These are phyloP conservation scores for Megaceryle alcyon DNA, from an alignment of 2,797 vertebrate species.

Conservation along the genomic window DNA sequence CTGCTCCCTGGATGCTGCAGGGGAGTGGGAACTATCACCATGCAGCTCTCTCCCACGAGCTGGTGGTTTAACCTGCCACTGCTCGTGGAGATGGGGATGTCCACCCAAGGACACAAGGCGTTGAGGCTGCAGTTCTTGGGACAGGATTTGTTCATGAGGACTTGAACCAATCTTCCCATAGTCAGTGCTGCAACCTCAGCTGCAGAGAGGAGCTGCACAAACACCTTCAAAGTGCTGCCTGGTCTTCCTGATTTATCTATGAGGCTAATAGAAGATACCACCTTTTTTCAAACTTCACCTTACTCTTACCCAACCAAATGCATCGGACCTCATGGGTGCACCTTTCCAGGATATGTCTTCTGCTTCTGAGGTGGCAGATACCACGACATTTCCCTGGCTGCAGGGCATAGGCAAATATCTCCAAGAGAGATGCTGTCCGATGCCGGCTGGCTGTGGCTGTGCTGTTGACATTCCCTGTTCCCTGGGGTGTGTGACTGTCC, in stretches of 20 bases:
- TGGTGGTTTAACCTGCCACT: neutral
- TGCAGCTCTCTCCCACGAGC: neutral
- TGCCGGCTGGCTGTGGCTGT: neutral
- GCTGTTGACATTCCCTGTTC: neutral
- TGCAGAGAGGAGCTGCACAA: neutral
- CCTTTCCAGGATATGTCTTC: neutral
- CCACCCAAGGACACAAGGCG: neutral
- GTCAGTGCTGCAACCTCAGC: neutral
- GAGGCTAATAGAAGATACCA: neutral
- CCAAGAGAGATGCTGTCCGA: neutral
- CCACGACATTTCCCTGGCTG: neutral
- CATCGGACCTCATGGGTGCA: neutral
- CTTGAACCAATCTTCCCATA: neutral
- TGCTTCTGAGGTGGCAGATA: neutral
- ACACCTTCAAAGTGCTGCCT: neutral
- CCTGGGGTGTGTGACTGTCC: neutral
- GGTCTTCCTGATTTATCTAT: neutral
- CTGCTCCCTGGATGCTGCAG: neutral
- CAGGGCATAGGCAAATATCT: neutral
- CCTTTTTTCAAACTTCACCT: neutral
- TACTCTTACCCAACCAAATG: neutral
- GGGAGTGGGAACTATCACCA: neutral
- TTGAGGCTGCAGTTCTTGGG: neutral
- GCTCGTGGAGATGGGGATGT: fast-evolving
- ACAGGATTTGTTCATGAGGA: neutral